phyloP scores from a whole-genome alignment of 2,113 vertebrate genomes.

The Epinephelus cyanopodus region DNA sequence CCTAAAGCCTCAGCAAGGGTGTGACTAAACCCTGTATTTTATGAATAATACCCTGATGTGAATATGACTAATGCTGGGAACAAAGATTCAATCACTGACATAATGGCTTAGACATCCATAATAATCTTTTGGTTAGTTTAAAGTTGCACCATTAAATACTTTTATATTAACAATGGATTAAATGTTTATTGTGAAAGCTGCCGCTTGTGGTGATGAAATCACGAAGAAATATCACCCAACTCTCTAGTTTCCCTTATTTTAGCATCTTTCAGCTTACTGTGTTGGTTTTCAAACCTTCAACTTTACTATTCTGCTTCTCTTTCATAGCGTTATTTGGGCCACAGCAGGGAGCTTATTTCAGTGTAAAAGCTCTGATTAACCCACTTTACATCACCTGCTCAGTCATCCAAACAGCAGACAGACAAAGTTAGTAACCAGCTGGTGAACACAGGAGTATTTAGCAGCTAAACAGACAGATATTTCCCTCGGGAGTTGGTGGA shows the following conservation, averaged over 20 bases:
- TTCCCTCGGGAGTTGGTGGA: too few relatives aligned
- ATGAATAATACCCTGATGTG: slow-evolving; percentile 2
- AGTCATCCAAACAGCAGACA: not conserved
- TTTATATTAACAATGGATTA: not conserved
- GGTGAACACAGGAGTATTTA: not conserved
- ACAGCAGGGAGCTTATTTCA: too few relatives aligned
- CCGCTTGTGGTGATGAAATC: too few relatives aligned
- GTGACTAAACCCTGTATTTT: slow-evolving; percentile 35
- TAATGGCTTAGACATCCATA: not conserved
- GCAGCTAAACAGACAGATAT: not conserved
- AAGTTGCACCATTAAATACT: not conserved
- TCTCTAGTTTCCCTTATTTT: too few relatives aligned
- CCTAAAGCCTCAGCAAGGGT: not conserved
- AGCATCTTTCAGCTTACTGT: not conserved
- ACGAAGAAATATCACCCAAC: too few relatives aligned
- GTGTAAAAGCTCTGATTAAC: too few relatives aligned
- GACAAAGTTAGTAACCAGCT: not conserved
- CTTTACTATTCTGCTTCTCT: not conserved
- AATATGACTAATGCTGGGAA: slow-evolving; percentile 7
- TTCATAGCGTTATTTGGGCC: too few relatives aligned
- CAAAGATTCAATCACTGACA: slow-evolving; percentile 13
- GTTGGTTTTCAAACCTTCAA: not conserved
- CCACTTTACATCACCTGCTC: too few relatives aligned
- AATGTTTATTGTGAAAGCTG: too few relatives aligned
- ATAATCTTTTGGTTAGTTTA: not conserved